Evolutionary conservation across 2,113 vertebrate species (phyloP).

Genomic region (Lepisosteus oculatus): DNA sequence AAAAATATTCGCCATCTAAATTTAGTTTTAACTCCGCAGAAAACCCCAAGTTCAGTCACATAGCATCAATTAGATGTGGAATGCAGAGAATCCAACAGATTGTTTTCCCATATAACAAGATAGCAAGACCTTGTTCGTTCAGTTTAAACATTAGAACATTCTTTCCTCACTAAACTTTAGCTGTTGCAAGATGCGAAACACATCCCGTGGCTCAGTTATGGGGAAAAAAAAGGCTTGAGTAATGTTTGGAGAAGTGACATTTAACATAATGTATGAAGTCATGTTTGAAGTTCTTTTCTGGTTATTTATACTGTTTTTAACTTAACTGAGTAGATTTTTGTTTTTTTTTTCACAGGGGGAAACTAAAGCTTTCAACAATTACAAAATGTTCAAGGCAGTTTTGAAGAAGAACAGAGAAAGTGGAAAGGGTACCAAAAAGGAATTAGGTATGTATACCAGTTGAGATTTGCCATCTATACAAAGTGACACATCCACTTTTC

Average conservation of each 20-base stretch:
- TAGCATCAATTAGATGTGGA: slow-evolving; percentile 76
- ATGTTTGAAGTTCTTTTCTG: slow-evolving; percentile 24
- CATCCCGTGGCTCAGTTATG: not conserved
- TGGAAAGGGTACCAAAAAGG: slow-evolving; percentile 86
- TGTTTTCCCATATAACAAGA: slow-evolving; percentile 69
- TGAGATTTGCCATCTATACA: too few species aligned
- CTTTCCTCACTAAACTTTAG: slow-evolving; percentile 48
- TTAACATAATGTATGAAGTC: slow-evolving; percentile 35
- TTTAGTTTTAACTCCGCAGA: slow-evolving; percentile 21
- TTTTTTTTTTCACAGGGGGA: slow-evolving; percentile 39
- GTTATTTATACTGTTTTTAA: not conserved
- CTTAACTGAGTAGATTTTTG: slow-evolving; percentile 9
- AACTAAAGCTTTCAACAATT: slow-evolving; percentile 42
- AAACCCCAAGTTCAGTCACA: slow-evolving; percentile 55
- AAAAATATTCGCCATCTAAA: slow-evolving; percentile 9
- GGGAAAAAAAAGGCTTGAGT: slow-evolving; percentile 53
- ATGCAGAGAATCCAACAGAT: slow-evolving; percentile 68
- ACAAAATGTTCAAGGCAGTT: slow-evolving; percentile 91
- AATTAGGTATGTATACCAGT: slow-evolving; percentile 74
- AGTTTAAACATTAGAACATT: slow-evolving; percentile 69
- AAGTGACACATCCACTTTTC: too few species aligned
- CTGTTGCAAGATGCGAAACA: not conserved
- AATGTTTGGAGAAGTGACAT: slow-evolving; percentile 41
- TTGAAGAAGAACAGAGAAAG: slow-evolving; percentile 94
- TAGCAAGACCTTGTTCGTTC: slow-evolving; percentile 60